phyloP scores from a whole-genome alignment of 2,797 vertebrate genomes.

The Liparis tanakae region DNA sequence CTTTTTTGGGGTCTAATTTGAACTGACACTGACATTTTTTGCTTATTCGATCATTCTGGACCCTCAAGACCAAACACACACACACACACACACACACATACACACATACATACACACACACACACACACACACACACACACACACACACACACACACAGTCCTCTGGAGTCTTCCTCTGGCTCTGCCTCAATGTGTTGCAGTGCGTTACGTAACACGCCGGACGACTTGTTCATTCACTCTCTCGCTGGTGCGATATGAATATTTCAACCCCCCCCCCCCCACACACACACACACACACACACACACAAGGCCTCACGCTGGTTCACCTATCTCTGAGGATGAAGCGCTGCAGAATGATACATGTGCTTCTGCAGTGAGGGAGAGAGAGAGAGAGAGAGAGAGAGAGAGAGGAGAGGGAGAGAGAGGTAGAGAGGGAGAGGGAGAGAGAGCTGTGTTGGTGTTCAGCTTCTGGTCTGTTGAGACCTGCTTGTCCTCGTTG shows the following conservation, averaged over 20 bases:
- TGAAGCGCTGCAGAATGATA: neutral
- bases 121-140: constrained; percentile 36
- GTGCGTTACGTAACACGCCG: constrained; percentile 60
- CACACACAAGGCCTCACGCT: no score
- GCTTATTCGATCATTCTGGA: constrained; percentile 29
- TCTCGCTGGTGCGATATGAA: constrained; percentile 34
- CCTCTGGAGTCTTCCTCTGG: constrained; percentile 48
- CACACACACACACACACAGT: constrained; percentile 43
- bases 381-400: neutral
- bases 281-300: no score
- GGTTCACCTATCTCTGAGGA: neutral
- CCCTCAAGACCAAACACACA: constrained; percentile 21
- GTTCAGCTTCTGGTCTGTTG: constrained; percentile 10
- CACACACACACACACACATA: constrained; percentile 15
- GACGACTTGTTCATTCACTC: constrained; percentile 55
- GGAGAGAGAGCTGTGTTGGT: neutral
- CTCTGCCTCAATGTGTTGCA: constrained; percentile 25
- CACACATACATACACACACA: no score
- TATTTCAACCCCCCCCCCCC: constrained; percentile 32
- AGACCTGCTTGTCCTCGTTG: neutral
- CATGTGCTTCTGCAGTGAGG: neutral
- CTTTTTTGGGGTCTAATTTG: constrained; percentile 6
- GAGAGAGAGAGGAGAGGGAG: neutral
- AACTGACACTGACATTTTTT: constrained; percentile 34
- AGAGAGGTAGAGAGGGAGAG: neutral